These are phyloP conservation scores for Eueides isabella DNA, from an alignment of 1,140 invertebrate species.

Conservation along the genomic window DNA sequence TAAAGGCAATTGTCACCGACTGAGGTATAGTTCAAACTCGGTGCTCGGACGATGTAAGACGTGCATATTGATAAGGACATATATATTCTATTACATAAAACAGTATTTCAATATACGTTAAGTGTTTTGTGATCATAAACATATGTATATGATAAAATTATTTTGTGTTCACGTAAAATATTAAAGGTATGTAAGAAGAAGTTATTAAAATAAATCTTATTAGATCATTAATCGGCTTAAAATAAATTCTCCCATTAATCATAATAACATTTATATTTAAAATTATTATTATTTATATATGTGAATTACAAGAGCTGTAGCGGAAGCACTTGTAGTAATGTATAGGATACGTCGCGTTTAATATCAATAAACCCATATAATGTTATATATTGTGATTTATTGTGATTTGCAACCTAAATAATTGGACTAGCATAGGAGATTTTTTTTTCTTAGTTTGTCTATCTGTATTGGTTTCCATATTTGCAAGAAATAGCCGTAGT, in stretches of 20 bases:
- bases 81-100: not conserved
- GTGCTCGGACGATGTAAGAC: constrained; percentile 1
- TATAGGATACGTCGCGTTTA: not conserved
- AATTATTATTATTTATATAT: not conserved
- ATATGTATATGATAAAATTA: not conserved
- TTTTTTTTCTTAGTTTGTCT: too few species aligned
- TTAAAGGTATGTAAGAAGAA: not conserved
- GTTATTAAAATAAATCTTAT: not conserved
- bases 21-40: constrained; percentile 16
- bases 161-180: not conserved
- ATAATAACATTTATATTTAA: not conserved
- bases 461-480: too few species aligned
- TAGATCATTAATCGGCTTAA: not conserved
- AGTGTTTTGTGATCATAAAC: not conserved
- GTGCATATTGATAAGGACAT: not conserved
- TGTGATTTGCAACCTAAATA: too few species aligned
- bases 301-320: not conserved
- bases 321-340: constrained; percentile 1
- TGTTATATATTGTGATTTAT: too few species aligned
- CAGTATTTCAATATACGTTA: constrained; percentile 1
- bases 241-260: not conserved
- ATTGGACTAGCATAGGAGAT: too few species aligned
- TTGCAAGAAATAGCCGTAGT: too few species aligned
- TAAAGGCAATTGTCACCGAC: constrained; percentile 35
- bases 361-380: too few species aligned